Base-by-base conservation (phyloP, 2,888 invertebrate species). In the Choreutis nemorana region DNA sequence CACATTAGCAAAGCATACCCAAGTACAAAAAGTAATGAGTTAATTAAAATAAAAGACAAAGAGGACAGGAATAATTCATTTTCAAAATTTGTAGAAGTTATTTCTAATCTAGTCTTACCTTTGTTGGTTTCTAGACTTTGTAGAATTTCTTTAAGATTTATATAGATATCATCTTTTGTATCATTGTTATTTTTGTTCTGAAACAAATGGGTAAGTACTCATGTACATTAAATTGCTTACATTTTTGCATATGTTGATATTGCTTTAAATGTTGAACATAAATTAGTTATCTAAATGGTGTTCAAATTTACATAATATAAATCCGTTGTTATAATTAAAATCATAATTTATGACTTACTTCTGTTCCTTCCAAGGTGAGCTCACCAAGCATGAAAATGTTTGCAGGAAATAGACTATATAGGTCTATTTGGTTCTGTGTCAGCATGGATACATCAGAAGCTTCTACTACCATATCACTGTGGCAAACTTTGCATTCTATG, bases 401-500 rank as follows among this genome's bases (percentile, higher is more conserved):
- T 2, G 72, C 48, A 8, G 77, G 77, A 38, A 75, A 78, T 4
- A 55, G 32, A 25, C 64, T 27, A 38, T 61, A 53, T 1, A 75
- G 35, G 20, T 53, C 48, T 2, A 31, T 25, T 38, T 58, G 58
- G 31, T 64, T 51, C 33, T 51, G 40, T 2, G 48, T 20, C 2
- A 66, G 23, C 8, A 40, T 32, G 13, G 42, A 35, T n/a, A 49
- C 28, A 39, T 64, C 50, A 20, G 37, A 33, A 3, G 44, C 18
- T 14, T 42, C 43, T 6, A 67, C 27, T 20, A 62, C 42, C 43
- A 72, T 65, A 21, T 57, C 42, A 4, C 53, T 44, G 5, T 61
- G 50, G 50, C 84, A 85, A 31, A 77, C 46, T 37, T 64, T 64
- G 45, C 85, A 85, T 26, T 62, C 57, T 22, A 82, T 59, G 0